phyloP scores from a whole-genome alignment of 2,113 vertebrate genomes.

The Sclerurus mexicanus region DNA sequence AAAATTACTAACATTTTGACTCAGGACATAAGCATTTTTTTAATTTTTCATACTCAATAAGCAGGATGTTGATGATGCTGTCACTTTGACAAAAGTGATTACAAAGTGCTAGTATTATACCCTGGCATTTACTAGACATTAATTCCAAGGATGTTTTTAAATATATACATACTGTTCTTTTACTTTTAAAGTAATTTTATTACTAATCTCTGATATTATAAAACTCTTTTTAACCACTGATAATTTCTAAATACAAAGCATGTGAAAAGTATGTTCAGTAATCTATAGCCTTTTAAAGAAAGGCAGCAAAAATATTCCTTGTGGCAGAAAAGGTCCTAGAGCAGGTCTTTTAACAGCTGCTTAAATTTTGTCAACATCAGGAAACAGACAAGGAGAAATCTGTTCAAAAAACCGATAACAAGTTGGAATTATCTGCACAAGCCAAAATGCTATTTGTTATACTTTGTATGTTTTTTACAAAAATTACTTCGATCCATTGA shows the following conservation, averaged over 20 bases:
- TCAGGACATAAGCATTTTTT: slow-evolving; percentile 18
- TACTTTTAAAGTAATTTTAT: slow-evolving; percentile 67
- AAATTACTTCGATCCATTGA: slow-evolving; percentile 12
- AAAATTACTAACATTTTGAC: slow-evolving; percentile 50
- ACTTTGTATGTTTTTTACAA: background rate
- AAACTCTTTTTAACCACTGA: slow-evolving; percentile 73
- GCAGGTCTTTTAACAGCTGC: slow-evolving; percentile 45
- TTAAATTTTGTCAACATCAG: slow-evolving; percentile 13
- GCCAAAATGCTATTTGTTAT: slow-evolving; percentile 32
- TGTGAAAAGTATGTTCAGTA: slow-evolving; percentile 71
- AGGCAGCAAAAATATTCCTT: slow-evolving; percentile 71
- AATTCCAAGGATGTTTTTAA: slow-evolving; percentile 69
- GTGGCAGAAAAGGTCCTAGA: slow-evolving; percentile 61
- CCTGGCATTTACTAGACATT: slow-evolving; percentile 71
- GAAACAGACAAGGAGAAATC: slow-evolving; percentile 31
- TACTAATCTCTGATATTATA: slow-evolving; percentile 73
- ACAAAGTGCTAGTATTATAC: slow-evolving; percentile 75
- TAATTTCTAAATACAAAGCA: slow-evolving; percentile 72
- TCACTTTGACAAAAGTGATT: slow-evolving; percentile 62
- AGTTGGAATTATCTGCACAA: slow-evolving; percentile 47
- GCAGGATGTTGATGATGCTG: slow-evolving; percentile 37
- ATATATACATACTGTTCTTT: slow-evolving; percentile 70
- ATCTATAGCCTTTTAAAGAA: slow-evolving; percentile 69
- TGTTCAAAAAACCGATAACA: slow-evolving; percentile 21
- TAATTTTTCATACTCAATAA: slow-evolving; percentile 31